Conservation (phyloP, 2,888 invertebrate genomes). For the Apamea crenata region DNA sequence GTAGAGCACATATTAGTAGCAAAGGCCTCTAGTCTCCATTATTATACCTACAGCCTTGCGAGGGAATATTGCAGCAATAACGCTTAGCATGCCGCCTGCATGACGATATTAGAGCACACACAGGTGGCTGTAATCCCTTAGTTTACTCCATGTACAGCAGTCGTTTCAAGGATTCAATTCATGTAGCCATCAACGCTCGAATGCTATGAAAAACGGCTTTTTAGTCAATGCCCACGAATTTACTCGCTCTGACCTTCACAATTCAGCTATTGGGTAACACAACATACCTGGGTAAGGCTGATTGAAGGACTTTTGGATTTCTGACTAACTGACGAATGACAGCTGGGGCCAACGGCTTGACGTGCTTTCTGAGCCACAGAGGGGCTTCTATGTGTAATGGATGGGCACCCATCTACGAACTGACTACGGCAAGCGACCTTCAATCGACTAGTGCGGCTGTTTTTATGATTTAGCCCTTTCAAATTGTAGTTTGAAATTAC, state of each 20-base stretch:
- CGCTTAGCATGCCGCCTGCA: constrained; percentile 8
- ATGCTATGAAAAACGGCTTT: background rate
- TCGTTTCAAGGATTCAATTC: background rate
- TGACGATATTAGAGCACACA: constrained; percentile 16
- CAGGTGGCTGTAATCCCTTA: constrained; percentile 17
- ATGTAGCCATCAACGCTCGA: background rate
- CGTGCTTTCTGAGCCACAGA: background rate
- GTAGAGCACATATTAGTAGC: background rate
- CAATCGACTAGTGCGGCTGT: background rate
- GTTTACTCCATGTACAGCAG: background rate
- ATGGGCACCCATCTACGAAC: background rate
- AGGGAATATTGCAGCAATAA: constrained; percentile 26
- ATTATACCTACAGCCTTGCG: constrained; percentile 3
- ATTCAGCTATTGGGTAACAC: background rate
- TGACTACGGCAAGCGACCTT: too few relatives aligned
- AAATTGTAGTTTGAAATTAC: background rate
- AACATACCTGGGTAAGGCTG: background rate
- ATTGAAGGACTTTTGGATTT: background rate
- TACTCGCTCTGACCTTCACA: background rate
- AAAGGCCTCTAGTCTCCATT: background rate
- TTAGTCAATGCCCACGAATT: too few relatives aligned
- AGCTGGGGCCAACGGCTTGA: background rate
- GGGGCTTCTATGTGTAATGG: background rate
- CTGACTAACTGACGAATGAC: too few relatives aligned
- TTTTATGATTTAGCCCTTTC: background rate